These are phyloP conservation scores for Lonchura striata DNA, from an alignment of 2,113 vertebrate genomes.

Conservation along the genomic window DNA sequence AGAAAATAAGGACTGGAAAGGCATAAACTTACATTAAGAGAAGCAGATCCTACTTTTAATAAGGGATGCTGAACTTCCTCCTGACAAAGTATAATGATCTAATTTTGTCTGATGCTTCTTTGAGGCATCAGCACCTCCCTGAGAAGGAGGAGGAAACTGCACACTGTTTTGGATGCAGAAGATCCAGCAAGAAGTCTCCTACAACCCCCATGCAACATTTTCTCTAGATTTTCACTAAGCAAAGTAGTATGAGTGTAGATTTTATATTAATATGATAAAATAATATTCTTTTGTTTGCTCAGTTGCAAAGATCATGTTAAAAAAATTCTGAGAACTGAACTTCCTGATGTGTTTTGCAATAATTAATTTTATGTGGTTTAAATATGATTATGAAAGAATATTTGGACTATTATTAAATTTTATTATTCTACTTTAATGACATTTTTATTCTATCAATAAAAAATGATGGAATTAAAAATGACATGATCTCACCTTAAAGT, in stretches of 20 bases:
- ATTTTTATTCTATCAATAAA: background rate
- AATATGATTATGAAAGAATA: background rate
- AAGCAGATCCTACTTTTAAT: background rate
- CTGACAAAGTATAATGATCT: background rate
- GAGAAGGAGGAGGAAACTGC: slow-evolving; percentile 46
- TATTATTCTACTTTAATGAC: background rate
- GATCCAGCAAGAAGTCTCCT: background rate
- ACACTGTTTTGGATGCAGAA: background rate
- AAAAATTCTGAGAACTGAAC: background rate
- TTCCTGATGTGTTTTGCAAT: background rate
- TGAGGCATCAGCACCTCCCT: slow-evolving; percentile 54
- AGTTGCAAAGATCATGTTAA: background rate
- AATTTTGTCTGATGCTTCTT: background rate
- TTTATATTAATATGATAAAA: background rate
- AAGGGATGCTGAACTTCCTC: background rate
- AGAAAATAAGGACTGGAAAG: background rate
- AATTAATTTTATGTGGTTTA: background rate
- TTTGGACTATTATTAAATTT: background rate
- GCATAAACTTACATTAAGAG: background rate
- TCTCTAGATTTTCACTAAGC: background rate
- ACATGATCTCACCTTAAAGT: background rate
- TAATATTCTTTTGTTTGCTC: background rate
- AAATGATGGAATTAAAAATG: background rate
- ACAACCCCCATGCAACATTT: accelerated
- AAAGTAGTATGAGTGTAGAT: background rate